phyloP scores from a whole-genome alignment of 2,888 invertebrate genomes.

The Nomada ruficornis region DNA sequence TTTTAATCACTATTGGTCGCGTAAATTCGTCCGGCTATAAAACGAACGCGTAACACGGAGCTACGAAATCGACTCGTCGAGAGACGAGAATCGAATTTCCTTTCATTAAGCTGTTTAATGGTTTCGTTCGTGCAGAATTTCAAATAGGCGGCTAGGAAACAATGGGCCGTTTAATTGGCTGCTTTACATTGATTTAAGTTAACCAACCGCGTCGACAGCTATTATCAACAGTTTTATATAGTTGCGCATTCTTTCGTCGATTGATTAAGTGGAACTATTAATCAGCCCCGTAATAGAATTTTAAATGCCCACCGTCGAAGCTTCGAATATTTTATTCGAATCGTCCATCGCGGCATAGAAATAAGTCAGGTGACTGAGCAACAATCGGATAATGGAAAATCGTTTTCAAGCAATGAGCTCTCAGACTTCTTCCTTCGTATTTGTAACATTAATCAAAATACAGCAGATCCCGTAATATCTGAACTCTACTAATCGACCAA shows the following conservation, averaged over 20 bases:
- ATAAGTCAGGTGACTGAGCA: neutral
- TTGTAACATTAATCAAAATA: no score
- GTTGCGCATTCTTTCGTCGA: conserved; percentile 32
- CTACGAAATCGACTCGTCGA: neutral
- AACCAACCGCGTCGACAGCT: conserved; percentile 41
- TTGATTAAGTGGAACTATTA: conserved; percentile 34
- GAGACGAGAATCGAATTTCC: conserved; percentile 16
- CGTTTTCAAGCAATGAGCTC: no score
- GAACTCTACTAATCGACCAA: no score
- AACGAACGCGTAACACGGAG: neutral
- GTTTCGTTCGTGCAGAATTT: conserved; percentile 35
- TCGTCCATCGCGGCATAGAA: neutral
- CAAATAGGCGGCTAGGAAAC: conserved; percentile 38
- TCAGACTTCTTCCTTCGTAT: no score
- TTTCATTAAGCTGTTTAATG: conserved; percentile 39
- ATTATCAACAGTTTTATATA: conserved; percentile 30
- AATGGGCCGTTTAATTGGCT: conserved; percentile 43
- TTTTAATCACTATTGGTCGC: neutral
- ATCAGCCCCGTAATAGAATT: conserved; percentile 34
- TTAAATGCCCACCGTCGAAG: conserved; percentile 16
- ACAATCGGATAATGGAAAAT: neutral
- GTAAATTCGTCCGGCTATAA: neutral
- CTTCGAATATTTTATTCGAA: conserved; percentile 2
- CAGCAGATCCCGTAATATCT: no score
- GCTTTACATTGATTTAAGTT: conserved; percentile 50